These are phyloP conservation scores for Neodiprion pinetum DNA, from an alignment of 1,140 invertebrate genomes.

Conservation along the genomic window DNA sequence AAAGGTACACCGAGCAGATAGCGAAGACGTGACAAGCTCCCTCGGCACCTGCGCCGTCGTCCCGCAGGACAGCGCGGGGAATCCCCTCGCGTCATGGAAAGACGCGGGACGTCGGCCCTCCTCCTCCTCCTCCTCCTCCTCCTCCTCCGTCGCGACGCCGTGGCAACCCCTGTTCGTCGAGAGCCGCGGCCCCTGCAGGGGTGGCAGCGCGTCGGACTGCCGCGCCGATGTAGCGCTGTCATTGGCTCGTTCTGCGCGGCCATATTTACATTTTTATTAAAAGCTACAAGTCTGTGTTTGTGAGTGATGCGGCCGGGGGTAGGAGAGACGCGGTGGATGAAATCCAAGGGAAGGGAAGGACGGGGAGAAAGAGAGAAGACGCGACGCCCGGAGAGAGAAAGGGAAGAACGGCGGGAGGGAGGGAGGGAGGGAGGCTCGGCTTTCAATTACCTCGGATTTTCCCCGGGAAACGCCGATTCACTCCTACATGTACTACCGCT, in stretches of 20 bases:
- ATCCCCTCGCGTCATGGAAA: slow-evolving; percentile 23
- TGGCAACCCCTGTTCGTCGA: background rate
- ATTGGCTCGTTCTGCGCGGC: slow-evolving; percentile 61
- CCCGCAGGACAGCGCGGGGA: slow-evolving; percentile 1
- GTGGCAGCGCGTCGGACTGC: background rate
- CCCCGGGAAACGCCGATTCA: slow-evolving; percentile 54
- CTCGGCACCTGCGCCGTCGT: slow-evolving; percentile 40
- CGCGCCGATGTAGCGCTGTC: slow-evolving; percentile 59
- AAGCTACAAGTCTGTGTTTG: slow-evolving; percentile 58
- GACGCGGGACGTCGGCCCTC: slow-evolving; percentile 25
- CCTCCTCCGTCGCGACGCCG: slow-evolving; percentile 18
- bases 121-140: slow-evolving; percentile 27
- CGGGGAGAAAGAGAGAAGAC: slow-evolving; percentile 22
- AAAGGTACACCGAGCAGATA: slow-evolving; percentile 35
- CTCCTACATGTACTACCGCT: slow-evolving; percentile 45
- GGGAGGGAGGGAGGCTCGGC: slow-evolving; percentile 39
- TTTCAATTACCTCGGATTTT: slow-evolving; percentile 63
- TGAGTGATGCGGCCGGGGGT: slow-evolving; percentile 51
- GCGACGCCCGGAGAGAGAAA: slow-evolving; percentile 24
- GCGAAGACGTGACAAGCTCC: slow-evolving; percentile 49
- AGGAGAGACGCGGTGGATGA: slow-evolving; percentile 17
- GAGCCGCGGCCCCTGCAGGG: slow-evolving; percentile 12
- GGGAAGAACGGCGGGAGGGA: slow-evolving; percentile 15
- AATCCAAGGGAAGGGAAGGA: slow-evolving; percentile 16
- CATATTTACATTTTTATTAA: slow-evolving; percentile 65